Evolutionary conservation across 2,797 vertebrate genomes (phyloP).

Genomic region (Pterois miles): DNA sequence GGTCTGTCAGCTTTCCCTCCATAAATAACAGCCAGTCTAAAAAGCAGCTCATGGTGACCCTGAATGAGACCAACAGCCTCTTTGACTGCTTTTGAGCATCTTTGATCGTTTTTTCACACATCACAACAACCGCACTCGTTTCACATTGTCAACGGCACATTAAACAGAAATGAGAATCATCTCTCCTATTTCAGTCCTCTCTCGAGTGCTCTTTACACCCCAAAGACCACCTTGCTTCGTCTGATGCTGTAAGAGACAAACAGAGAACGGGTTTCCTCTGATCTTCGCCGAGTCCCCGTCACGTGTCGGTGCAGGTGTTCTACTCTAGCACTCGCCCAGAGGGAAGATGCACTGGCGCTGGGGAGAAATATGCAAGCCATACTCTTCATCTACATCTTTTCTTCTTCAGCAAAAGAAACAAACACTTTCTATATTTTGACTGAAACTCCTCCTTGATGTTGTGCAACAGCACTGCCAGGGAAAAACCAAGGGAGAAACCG

Average conservation of each 20-base stretch:
- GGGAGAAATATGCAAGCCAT: conserved; percentile 41
- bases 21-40: not conserved
- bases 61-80: not conserved
- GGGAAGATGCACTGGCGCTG: conserved; percentile 44
- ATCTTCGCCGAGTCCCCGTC: conserved; percentile 26
- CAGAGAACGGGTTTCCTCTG: conserved; percentile 17
- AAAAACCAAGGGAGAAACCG: conserved; percentile 5
- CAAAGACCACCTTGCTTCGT: conserved; percentile 4
- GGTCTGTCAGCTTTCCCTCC: not conserved
- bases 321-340: conserved; percentile 16
- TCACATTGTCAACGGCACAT: not conserved
- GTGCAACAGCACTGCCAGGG: not conserved
- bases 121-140: not conserved
- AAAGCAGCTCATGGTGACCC: not conserved
- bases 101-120: not conserved
- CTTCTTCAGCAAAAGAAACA: conserved; percentile 38
- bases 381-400: conserved; percentile 28
- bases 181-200: conserved; percentile 7
- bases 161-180: not conserved
- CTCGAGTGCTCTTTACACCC: conserved; percentile 1
- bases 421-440: conserved; percentile 18
- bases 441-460: conserved; percentile 10
- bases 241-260: conserved; percentile 13
- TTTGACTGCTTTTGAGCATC: not conserved
- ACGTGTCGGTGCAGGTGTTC: conserved; percentile 55